Base-by-base conservation (phyloP, 2,113 vertebrate species). In the Clarias macrocephalus region DNA sequence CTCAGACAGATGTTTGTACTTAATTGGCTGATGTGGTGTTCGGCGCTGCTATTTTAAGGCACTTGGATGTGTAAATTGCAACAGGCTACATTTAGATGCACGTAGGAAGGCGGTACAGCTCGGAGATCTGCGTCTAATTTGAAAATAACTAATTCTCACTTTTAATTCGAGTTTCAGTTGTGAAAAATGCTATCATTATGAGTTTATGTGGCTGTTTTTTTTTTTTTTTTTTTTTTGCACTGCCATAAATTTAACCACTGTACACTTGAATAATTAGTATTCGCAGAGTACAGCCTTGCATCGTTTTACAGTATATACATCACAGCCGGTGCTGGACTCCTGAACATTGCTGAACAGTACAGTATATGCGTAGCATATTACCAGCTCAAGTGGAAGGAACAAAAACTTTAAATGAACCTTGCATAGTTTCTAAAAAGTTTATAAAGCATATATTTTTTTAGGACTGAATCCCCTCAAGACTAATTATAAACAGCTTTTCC, bases 1-100 rank as follows among this genome's bases (percentile, higher is more conserved):
- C 54, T n/a, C 54, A 59, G 52, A 86, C 76, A 81, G 79, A 86
- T 86, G 85, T 80, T 70, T 59, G 65, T 68, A 57, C 76, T 56
- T 86, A 85, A 85, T 79, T 72, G 81, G 72, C 81, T 65, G 42
- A 76, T 57, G 59, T 8, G 19, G 48, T 66, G 72, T 57, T 56
- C 28, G 7, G 8, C 12, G 28, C 42, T 37, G n/a, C 86, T 87
- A 83, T 87, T 83, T 66, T 83, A 16, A 83, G 70, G 4, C 21
- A 13, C 59, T 66, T 65, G 42, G 66, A 87, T 82, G 60, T 83
- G 70, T 37, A 87, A 60, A 77, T 65, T 25, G 30, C 70, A 60
- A 75, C 59, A 60, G 23, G 70, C 52, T 30, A 52, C 86, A 76
- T 87, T 76, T 76, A 65, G 80, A 76, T 75, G 48, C 80, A 82